These are phyloP conservation scores for Aix galericulata DNA, from an alignment of 2,113 vertebrate species.

Conservation along the genomic window DNA sequence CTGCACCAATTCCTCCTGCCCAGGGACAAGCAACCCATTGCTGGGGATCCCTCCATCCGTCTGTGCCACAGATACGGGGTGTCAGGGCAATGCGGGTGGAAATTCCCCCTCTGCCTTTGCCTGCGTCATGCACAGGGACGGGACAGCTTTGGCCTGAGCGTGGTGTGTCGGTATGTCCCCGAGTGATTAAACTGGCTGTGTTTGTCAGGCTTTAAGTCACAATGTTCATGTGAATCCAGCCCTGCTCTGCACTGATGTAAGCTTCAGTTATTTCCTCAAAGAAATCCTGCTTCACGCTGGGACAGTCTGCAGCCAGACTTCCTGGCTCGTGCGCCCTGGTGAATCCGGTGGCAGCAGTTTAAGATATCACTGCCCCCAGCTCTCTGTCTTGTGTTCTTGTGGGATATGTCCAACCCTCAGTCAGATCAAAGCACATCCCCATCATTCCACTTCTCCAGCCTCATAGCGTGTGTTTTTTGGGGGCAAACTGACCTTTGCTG, in stretches of 20 bases:
- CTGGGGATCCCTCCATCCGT: background rate
- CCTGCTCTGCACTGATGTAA: background rate
- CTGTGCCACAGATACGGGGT: accelerated
- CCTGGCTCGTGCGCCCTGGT: background rate
- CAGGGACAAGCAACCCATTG: accelerated
- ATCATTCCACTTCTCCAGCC: background rate
- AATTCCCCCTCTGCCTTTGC: background rate
- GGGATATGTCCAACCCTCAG: background rate
- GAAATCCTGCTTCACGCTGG: background rate
- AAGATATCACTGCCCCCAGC: background rate
- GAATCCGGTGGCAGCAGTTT: background rate
- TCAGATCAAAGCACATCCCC: background rate
- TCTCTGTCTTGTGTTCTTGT: background rate
- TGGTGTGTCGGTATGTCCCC: accelerated
- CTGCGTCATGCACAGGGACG: accelerated
- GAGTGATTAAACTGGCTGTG: background rate
- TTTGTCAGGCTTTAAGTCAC: accelerated
- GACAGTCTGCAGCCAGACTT: background rate
- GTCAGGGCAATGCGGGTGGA: background rate
- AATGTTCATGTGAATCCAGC: accelerated
- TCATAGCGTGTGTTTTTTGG: accelerated
- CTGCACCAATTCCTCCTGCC: background rate
- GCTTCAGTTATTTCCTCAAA: background rate
- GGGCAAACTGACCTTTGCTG: background rate
- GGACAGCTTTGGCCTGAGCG: background rate